These are phyloP conservation scores for Heterotis niloticus DNA, from an alignment of 2,113 vertebrate genomes.

Conservation along the genomic window DNA sequence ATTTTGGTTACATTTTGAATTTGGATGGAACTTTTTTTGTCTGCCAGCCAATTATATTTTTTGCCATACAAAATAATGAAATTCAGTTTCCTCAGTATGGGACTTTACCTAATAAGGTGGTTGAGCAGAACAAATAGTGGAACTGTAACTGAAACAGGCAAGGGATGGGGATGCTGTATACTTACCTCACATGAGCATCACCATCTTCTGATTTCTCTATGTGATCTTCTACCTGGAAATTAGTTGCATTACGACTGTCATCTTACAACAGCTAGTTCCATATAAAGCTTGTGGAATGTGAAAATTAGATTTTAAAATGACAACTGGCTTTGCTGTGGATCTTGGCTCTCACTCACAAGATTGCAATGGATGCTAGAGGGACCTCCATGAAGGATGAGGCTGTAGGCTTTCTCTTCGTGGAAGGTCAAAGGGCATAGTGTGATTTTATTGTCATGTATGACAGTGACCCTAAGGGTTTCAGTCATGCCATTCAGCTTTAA, in stretches of 20 bases:
- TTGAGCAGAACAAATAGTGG: no score
- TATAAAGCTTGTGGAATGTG: no score
- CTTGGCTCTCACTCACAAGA: constrained; percentile 66
- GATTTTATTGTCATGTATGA: constrained; percentile 47
- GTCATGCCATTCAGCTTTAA: constrained; percentile 56
- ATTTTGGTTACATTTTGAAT: no score
- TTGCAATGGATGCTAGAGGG: constrained; percentile 54
- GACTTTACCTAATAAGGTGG: no score
- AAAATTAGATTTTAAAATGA: no score
- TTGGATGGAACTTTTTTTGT: no score
- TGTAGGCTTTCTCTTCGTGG: constrained; percentile 67
- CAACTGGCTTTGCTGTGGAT: no score
- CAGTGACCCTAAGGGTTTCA: constrained; percentile 49
- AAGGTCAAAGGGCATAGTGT: constrained; percentile 47
- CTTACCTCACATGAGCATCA: constrained; percentile 74
- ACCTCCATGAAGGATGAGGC: constrained; percentile 64
- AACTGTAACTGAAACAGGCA: no score
- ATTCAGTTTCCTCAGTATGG: no score
- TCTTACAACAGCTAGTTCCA: neutral
- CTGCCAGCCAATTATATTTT: no score
- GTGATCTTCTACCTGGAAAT: constrained; percentile 68
- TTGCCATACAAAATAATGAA: no score
- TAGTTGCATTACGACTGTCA: neutral
- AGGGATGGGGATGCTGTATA: neutral
- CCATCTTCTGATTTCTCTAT: constrained; percentile 69